phyloP scores from a whole-genome alignment of 2,888 invertebrate species.

The Drosophila merina region DNA sequence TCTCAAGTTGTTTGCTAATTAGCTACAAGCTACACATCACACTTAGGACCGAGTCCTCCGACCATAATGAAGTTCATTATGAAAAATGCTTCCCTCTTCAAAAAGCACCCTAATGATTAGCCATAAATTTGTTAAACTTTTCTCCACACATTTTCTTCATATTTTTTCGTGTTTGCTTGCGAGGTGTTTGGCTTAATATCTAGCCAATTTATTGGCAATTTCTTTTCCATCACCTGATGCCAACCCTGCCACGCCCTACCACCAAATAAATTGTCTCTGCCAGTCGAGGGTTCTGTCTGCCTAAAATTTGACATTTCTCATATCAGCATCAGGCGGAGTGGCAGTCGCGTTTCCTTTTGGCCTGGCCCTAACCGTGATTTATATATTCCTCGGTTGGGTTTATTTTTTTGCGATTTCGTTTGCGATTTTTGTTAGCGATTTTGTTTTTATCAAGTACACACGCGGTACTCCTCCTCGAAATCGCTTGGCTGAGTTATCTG shows the following conservation, averaged over 20 bases:
- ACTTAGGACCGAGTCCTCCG: not conserved
- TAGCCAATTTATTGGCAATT: conserved; percentile 73
- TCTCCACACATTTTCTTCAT: not conserved
- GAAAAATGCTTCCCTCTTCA: conserved; percentile 31
- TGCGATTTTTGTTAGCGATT: conserved; percentile 20
- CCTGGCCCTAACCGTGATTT: conserved; percentile 36
- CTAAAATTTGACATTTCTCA: conserved; percentile 40
- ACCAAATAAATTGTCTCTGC: conserved; percentile 30
- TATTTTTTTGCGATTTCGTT: conserved; percentile 1
- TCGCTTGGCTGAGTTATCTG: conserved; percentile 26
- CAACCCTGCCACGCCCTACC: conserved; percentile 25
- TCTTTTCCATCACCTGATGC: conserved; percentile 49
- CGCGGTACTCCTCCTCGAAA: not conserved
- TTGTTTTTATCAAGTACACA: conserved; percentile 28
- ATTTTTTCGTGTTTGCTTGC: not conserved
- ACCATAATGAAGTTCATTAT: conserved; percentile 24
- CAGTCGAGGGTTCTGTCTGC: not conserved
- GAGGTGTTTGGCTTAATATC: conserved; percentile 45
- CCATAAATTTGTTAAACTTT: conserved; percentile 63
- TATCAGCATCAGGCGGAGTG: conserved; percentile 29
- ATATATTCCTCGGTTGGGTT: conserved; percentile 29
- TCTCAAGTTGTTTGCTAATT: conserved; percentile 48
- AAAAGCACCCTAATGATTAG: conserved; percentile 58
- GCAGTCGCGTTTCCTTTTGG: conserved; percentile 7
- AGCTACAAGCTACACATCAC: conserved; percentile 35